These are phyloP conservation scores for Eucera pruinosa DNA, from an alignment of 2,888 invertebrate species.

Conservation along the genomic window DNA sequence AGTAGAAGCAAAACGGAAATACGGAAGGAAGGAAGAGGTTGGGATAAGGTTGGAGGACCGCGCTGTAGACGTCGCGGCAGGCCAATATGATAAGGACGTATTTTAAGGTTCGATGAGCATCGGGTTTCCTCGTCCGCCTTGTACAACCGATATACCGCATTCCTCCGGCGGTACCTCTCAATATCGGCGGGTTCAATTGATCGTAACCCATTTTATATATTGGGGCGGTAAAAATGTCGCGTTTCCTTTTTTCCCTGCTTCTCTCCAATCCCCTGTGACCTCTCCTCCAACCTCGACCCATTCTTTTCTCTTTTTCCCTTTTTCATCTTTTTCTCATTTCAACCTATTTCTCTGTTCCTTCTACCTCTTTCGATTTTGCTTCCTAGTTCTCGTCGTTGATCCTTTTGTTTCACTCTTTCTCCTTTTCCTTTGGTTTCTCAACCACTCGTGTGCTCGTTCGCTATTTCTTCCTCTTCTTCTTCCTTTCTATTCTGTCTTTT, in stretches of 20 bases:
- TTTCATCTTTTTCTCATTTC: slow-evolving; percentile 7
- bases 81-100: slow-evolving; percentile 74
- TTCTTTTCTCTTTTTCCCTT: background rate
- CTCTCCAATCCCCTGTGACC: slow-evolving; percentile 26
- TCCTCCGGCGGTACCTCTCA: slow-evolving; percentile 64
- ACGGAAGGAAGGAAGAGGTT: background rate
- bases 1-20: slow-evolving; percentile 1
- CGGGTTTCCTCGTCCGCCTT: slow-evolving; percentile 57
- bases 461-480: background rate
- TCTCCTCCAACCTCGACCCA: background rate
- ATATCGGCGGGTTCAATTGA: slow-evolving; percentile 72
- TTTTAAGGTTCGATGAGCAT: slow-evolving; percentile 76
- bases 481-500: background rate
- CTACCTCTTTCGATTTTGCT: background rate
- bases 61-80: slow-evolving; percentile 5
- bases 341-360: background rate
- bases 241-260: slow-evolving; percentile 49
- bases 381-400: background rate
- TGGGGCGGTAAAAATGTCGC: slow-evolving; percentile 71
- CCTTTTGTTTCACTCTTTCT: background rate
- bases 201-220: slow-evolving; percentile 74
- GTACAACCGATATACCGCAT: slow-evolving; percentile 60
- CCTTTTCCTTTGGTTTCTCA: background rate
- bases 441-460: background rate
- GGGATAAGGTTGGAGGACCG: background rate